Conservation (phyloP, 2,113 vertebrate genomes). For the Rhombomys opimus region DNA sequence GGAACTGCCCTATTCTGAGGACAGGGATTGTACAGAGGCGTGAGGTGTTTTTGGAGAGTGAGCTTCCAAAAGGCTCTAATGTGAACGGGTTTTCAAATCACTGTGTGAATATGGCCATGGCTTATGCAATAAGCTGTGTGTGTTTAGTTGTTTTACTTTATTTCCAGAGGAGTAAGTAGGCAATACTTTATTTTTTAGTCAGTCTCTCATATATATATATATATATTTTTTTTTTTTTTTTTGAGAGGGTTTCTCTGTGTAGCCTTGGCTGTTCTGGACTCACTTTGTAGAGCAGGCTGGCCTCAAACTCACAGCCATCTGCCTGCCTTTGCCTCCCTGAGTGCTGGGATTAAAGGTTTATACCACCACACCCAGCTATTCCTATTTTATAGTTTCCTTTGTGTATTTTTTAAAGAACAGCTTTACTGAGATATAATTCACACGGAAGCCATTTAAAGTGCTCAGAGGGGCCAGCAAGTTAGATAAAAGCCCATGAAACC, state of each 20-base stretch:
- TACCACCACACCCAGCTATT: too few relatives aligned
- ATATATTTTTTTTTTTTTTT: too few relatives aligned
- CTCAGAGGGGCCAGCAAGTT: neutral
- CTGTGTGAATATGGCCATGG: neutral
- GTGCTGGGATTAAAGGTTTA: too few relatives aligned
- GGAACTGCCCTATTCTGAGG: neutral
- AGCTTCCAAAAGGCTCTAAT: neutral
- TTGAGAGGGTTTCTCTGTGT: too few relatives aligned
- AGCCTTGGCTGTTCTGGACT: too few relatives aligned
- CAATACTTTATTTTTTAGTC: neutral
- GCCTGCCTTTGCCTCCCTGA: too few relatives aligned
- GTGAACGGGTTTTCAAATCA: neutral
- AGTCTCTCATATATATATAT: neutral
- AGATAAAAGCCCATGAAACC: neutral
- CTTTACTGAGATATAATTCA: neutral
- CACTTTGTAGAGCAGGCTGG: too few relatives aligned
- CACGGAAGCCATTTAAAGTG: neutral
- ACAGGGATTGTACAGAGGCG: neutral
- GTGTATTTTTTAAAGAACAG: neutral
- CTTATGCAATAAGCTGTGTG: neutral
- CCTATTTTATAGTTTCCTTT: neutral
- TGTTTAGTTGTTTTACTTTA: neutral
- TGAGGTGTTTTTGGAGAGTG: neutral
- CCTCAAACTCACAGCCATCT: too few relatives aligned
- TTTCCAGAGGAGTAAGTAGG: neutral